A percentile compares a stretch with the other conserved stretches of the same genome.
Evolutionary conservation across 2,888 invertebrate genomes (phyloP).

Genomic region (Diloba caeruleocephala): DNA sequence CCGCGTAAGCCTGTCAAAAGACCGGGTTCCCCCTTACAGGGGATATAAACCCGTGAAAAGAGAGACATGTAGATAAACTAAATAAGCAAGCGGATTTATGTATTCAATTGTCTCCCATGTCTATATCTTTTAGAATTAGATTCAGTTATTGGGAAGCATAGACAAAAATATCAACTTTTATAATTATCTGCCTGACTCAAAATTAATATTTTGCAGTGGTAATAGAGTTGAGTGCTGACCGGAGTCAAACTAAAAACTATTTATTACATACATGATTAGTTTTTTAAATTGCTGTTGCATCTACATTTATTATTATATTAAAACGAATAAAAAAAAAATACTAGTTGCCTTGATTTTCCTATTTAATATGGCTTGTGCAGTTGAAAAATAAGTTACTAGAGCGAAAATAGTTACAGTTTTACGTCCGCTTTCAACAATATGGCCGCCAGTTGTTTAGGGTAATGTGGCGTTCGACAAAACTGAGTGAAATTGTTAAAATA

Average conservation of each 20-base stretch:
- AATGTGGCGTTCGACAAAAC: slow-evolving; percentile 89
- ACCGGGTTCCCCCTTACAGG: no score
- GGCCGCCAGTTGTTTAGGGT: slow-evolving; percentile 89
- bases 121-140: no score
- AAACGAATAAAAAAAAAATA: slow-evolving; percentile 31
- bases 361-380: slow-evolving; percentile 9
- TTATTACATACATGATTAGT: slow-evolving; percentile 16
- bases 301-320: slow-evolving; percentile 9
- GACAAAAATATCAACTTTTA: slow-evolving; percentile 34
- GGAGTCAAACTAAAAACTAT: slow-evolving; percentile 52
- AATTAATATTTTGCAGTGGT: slow-evolving; percentile 33
- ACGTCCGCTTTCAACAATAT: slow-evolving; percentile 87
- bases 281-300: slow-evolving; percentile 17
- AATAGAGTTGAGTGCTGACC: slow-evolving; percentile 42
- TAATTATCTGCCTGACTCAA: neutral
- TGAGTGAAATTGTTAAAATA: slow-evolving; percentile 86
- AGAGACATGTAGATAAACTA: no score
- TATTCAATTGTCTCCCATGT: no score
- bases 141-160: slow-evolving; percentile 33
- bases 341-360: slow-evolving; percentile 1
- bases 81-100: no score
- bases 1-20: no score
- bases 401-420: slow-evolving; percentile 71
- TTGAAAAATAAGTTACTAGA: slow-evolving; percentile 52
- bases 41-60: no score